These are phyloP conservation scores for Euglossa dilemma DNA, from an alignment of 1,140 invertebrate genomes.

Conservation along the genomic window DNA sequence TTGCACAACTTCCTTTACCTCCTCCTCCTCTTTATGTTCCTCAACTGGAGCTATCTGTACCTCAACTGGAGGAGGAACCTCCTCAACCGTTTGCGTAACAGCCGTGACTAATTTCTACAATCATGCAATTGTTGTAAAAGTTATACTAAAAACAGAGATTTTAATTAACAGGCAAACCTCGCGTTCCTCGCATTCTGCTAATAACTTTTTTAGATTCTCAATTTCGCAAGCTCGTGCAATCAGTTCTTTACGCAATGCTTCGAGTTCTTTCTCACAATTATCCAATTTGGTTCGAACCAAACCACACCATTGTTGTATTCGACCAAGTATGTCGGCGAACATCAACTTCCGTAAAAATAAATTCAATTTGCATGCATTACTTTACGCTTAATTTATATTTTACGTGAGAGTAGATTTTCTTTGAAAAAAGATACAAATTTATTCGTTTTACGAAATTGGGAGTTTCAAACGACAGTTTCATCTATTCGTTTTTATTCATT, in stretches of 20 bases:
- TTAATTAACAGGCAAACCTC: neutral
- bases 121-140: neutral
- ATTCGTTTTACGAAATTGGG: conserved; percentile 32
- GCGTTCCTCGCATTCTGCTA: conserved; percentile 8
- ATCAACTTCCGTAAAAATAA: conserved; percentile 65
- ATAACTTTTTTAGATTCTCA: conserved; percentile 35
- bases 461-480: conserved; percentile 14
- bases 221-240: conserved; percentile 61
- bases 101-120: neutral
- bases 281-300: conserved; percentile 67
- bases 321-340: conserved; percentile 71
- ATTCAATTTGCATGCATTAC: conserved; percentile 21
- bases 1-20: neutral
- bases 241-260: conserved; percentile 61
- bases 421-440: neutral
- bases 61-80: too few species aligned
- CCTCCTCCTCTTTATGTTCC: neutral
- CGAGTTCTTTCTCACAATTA: conserved; percentile 57
- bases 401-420: neutral
- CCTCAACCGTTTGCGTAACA: neutral
- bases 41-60: neutral
- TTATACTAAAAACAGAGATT: neutral
- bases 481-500: conserved; percentile 12
- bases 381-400: conserved; percentile 13
- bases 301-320: conserved; percentile 70